Conservation (phyloP, 2,888 invertebrate genomes). For the Ctenicera cuprea region DNA sequence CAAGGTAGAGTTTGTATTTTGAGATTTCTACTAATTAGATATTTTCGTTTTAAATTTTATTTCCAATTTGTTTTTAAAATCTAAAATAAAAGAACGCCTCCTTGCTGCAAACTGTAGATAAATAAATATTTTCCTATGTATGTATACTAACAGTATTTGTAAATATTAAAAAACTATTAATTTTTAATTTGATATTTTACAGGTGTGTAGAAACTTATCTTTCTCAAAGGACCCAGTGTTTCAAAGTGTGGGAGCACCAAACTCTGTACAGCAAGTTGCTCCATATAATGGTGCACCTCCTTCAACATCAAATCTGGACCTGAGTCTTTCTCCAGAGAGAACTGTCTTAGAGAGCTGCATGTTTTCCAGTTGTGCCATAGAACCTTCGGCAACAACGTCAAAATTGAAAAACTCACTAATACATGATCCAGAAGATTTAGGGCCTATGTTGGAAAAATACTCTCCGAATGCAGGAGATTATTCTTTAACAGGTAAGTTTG, state of each 20-base stretch:
- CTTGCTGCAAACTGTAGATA: too few species aligned
- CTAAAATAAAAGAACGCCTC: too few species aligned
- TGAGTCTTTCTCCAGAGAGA: conserved; percentile 45
- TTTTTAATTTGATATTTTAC: too few species aligned
- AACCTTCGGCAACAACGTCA: conserved; percentile 29
- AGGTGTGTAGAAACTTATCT: conserved; percentile 69
- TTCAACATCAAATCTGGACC: conserved; percentile 39
- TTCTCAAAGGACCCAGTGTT: conserved; percentile 65
- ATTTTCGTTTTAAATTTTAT: too few species aligned
- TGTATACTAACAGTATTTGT: too few species aligned
- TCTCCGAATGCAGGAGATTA: conserved; percentile 74
- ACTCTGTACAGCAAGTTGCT: conserved; percentile 53
- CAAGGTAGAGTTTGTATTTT: too few species aligned
- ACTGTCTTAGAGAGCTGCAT: conserved; percentile 44
- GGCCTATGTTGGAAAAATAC: conserved; percentile 82
- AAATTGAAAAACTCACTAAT: conserved; percentile 82
- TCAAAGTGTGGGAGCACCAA: conserved; percentile 59
- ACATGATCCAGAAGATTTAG: conserved; percentile 86
- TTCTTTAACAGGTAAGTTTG: conserved; percentile 36
- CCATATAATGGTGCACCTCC: conserved; percentile 43
- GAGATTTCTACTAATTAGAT: too few species aligned
- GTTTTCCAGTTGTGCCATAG: conserved; percentile 43
- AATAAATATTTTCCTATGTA: too few species aligned
- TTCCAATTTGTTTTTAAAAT: too few species aligned
- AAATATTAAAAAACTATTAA: too few species aligned